phyloP scores from a whole-genome alignment of 2,113 vertebrate species.

The Piaya cayana region DNA sequence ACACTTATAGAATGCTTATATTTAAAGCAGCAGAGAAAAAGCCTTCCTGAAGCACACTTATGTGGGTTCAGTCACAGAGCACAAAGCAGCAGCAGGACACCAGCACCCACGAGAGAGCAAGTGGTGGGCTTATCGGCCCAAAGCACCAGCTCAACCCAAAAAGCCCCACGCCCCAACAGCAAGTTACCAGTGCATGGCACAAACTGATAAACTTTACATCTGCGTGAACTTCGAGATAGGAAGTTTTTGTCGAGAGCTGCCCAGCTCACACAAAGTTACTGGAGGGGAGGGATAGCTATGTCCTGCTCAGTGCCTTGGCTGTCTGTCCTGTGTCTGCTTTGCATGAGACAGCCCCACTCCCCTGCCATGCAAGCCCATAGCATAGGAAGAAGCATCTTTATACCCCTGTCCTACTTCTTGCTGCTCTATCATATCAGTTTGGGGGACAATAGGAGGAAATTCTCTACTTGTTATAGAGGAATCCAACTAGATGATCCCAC shows the following conservation, averaged over 20 bases:
- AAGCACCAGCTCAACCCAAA: not conserved
- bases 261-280: not conserved
- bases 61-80: not conserved
- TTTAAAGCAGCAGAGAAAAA: not conserved
- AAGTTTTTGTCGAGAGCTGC: not conserved
- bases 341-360: not conserved
- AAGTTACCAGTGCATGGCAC: not conserved
- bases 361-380: fast-evolving
- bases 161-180: not conserved
- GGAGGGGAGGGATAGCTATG: not conserved
- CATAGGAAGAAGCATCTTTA: not conserved
- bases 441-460: not conserved
- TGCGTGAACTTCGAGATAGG: not conserved
- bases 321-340: not conserved
- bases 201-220: not conserved
- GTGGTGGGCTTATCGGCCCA: not conserved
- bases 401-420: not conserved
- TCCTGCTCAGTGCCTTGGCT: not conserved
- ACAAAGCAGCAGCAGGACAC: not conserved
- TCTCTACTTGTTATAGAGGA: not conserved
- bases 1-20: not conserved
- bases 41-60: not conserved
- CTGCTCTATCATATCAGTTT: not conserved
- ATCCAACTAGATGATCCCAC: constrained; percentile 17
- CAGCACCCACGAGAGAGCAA: not conserved